Evolutionary conservation across 2,888 invertebrate species (phyloP).

Genomic region (Lepidochitona cinerea): DNA sequence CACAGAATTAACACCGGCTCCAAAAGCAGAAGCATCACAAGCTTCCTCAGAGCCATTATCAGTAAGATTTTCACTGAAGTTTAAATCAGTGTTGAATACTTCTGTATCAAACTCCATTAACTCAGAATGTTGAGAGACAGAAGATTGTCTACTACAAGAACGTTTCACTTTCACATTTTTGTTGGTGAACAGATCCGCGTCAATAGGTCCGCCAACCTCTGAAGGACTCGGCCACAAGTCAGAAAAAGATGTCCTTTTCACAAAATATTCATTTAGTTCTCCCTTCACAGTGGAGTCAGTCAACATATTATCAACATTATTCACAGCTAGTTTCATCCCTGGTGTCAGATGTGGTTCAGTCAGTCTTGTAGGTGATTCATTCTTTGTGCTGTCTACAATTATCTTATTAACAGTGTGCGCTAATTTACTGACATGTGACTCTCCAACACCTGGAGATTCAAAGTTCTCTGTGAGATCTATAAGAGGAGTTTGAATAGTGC

Average conservation of each 20-base stretch:
- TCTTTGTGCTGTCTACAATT: not conserved
- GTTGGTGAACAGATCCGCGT: conserved; percentile 16
- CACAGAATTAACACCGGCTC: conserved; percentile 11
- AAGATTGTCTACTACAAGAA: conserved; percentile 21
- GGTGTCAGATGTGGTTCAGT: not conserved
- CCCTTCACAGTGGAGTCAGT: not conserved
- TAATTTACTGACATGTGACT: conserved; percentile 13
- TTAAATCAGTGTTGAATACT: conserved; percentile 12
- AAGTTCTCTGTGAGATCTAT: not conserved
- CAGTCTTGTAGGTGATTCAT: not conserved
- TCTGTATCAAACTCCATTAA: conserved; percentile 17
- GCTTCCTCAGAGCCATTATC: conserved; percentile 11
- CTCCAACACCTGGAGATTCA: not conserved
- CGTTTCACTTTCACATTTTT: conserved; percentile 27
- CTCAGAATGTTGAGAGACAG: conserved; percentile 10
- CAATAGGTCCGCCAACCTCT: conserved; percentile 51
- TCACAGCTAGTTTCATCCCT: not conserved
- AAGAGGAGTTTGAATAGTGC: not conserved
- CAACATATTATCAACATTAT: not conserved
- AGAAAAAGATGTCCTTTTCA: conserved; percentile 49
- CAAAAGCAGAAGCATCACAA: conserved; percentile 23
- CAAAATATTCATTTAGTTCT: conserved; percentile 13
- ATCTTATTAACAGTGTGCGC: conserved; percentile 1
- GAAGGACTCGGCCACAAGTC: conserved; percentile 58
- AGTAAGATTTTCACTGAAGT: conserved; percentile 8